Evolutionary conservation across 2,888 invertebrate genomes (phyloP), one percentile per base, ranked within the genome.

Genomic region (Parascotia fuliginaria): DNA sequence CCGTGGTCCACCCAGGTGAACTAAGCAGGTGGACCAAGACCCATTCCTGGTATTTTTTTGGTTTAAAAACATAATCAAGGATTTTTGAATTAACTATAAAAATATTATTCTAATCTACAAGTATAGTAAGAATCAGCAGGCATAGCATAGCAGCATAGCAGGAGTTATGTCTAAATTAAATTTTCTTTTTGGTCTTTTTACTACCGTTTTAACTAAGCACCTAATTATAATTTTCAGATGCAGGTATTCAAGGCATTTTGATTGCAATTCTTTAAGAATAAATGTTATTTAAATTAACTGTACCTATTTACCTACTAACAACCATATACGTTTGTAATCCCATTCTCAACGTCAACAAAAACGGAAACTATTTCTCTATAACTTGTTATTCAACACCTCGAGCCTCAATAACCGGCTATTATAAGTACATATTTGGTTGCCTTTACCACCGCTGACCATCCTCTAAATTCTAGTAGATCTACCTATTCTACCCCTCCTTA

Each of bases 401-500:
- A 47, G 47, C 55, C 59, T 57, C 66, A 70, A 77, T 75, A 80
- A 76, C 73, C 70, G 58, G 45, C 70, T 60, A 73, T 75, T 79
- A 77, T 73, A 67, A 68, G 66, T 53, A 65, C 69, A 41, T 71
- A 69, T 56, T 61, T 65, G 60, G 60, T 61, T 68, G 60, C 64
- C 55, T 58, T 48, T 65, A 63, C 60, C 49, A 63, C 38, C 51
- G 47, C 43, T 68, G 68, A 54, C 72, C 77, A 77, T 73, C 75
- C 77, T 83, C 83, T 85, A 83, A 87, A 90, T 88, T 85, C 89
- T 85, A 79, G 76, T 85, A 83, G 83, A 89, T 87, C 85, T 78
- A 83, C 85, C 85, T 86, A 83, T 86, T 60, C 63, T 63, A 81
- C 84, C 79, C 81, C 77, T 79, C 80, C 82, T 89, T 90, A 92